Base-by-base conservation (phyloP, 2,113 vertebrate genomes). In the Pollachius pollachius region DNA sequence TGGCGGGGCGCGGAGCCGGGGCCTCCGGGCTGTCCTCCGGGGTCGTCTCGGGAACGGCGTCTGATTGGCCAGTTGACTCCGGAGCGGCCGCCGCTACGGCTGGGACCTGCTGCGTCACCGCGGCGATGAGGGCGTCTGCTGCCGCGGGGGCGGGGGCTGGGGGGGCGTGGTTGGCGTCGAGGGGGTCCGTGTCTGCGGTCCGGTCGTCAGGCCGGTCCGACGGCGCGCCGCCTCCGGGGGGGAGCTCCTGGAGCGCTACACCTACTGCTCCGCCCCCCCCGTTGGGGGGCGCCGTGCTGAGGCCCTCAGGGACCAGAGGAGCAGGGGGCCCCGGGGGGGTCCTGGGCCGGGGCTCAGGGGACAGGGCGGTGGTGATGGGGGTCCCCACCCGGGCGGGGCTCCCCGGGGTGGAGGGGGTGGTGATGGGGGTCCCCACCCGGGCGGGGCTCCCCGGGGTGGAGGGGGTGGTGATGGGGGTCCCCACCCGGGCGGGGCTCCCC, bases 401-500 rank as follows among this genome's bases (percentile, higher is more conserved):
- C 62, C 85, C 78, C 15, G 94, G 93, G 4, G 85, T 87, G 41
- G 52, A 15, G 17, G 9, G 0, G 6, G 48, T 73, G 0, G 11
- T 0, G 3, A 62, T 41, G 17, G 69, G 48, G 11, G 56, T 27
- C 0, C 72, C 27, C 2, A 5, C 16, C 79, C 83, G 88, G 11
- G 88, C 87, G 0, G 94, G 94, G 75, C 93, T 95, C 62, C 85
- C 78, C 15, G 94, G 93, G 4, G 85, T 87, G 41, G 52, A 15
- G 17, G 9, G 0, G 6, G 48, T 73, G 0, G 11, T 0, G 3
- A 61, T 48, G 17, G 69, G 52, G 11, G 57, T 30, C 0, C 71
- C 30, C 2, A 4, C 16, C 80, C 84, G 87, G 12, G 88, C 87
- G 0, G 94, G 94, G 75, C 93, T 95, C 61, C 85, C 78, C 15